phyloP scores from a whole-genome alignment of 2,888 invertebrate species.

The Nemurella pictetii region DNA sequence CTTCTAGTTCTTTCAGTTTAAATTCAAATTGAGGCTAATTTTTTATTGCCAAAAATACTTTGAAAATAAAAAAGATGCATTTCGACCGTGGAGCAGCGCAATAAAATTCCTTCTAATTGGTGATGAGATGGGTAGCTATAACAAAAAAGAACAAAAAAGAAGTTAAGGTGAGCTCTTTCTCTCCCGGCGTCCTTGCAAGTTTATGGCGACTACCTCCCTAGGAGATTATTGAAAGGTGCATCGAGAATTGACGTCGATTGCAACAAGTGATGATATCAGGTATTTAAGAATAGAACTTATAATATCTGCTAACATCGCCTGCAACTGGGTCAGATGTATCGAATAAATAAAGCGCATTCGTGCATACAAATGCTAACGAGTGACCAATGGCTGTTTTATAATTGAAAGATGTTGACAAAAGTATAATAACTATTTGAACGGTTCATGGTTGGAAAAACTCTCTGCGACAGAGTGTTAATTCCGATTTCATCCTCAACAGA shows the following conservation, averaged over 20 bases:
- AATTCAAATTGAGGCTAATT: neutral
- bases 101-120: neutral
- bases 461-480: no score
- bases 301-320: neutral
- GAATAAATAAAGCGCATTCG: neutral
- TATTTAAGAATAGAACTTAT: neutral
- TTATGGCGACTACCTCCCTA: neutral
- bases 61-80: neutral
- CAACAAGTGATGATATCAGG: neutral
- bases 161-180: neutral
- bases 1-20: neutral
- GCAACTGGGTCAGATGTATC: neutral
- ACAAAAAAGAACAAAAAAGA: no score
- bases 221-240: neutral
- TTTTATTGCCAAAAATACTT: slow-evolving; percentile 3
- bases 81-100: neutral
- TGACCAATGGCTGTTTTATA: no score
- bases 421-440: no score
- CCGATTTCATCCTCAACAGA: no score
- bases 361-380: no score
- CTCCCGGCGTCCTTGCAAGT: neutral
- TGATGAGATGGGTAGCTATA: neutral
- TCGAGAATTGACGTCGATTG: neutral
- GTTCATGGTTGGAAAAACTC: no score
- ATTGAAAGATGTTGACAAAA: no score